These are phyloP conservation scores for Cactoblastis cactorum DNA, from an alignment of 2,888 invertebrate species.

Conservation along the genomic window DNA sequence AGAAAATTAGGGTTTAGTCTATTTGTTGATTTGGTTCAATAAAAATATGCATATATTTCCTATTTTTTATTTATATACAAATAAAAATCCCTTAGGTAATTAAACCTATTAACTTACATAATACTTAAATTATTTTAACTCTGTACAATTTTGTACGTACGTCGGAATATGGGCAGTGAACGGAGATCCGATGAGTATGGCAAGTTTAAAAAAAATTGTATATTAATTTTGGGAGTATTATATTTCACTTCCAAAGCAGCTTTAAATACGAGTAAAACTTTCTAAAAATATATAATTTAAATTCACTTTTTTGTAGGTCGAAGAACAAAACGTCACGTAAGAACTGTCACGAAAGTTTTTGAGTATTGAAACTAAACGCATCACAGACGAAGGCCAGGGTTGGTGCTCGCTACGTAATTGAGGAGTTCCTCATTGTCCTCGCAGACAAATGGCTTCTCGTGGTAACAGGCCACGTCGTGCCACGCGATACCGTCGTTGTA, in stretches of 20 bases:
- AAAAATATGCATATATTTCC: conserved; percentile 30
- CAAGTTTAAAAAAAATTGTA: conserved; percentile 6
- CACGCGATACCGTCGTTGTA: conserved; percentile 96
- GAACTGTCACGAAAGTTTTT: conserved; percentile 20
- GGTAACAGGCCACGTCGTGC: conserved; percentile 96
- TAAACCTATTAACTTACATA: conserved; percentile 59
- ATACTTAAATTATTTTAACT: conserved; percentile 58
- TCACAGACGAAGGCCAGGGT: conserved; percentile 90
- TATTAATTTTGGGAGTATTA: not conserved
- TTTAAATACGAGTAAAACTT: not conserved
- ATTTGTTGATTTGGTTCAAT: conserved; percentile 19
- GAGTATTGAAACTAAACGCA: conserved; percentile 23
- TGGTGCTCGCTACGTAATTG: conserved; percentile 90
- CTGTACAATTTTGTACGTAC: conserved; percentile 67
- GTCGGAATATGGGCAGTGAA: conserved; percentile 55
- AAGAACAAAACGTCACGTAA: not conserved
- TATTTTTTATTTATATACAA: conserved; percentile 64
- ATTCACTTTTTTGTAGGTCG: too few relatives aligned
- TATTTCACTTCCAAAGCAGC: not conserved
- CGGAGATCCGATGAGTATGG: conserved; percentile 38
- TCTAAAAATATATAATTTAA: too few relatives aligned
- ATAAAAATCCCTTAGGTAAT: conserved; percentile 66
- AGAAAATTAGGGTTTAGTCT: too few relatives aligned
- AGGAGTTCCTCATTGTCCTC: conserved; percentile 94
- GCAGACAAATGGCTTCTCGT: conserved; percentile 94